These are phyloP conservation scores for Troides oblongomaculatus DNA, from an alignment of 2,888 invertebrate genomes.

Conservation along the genomic window DNA sequence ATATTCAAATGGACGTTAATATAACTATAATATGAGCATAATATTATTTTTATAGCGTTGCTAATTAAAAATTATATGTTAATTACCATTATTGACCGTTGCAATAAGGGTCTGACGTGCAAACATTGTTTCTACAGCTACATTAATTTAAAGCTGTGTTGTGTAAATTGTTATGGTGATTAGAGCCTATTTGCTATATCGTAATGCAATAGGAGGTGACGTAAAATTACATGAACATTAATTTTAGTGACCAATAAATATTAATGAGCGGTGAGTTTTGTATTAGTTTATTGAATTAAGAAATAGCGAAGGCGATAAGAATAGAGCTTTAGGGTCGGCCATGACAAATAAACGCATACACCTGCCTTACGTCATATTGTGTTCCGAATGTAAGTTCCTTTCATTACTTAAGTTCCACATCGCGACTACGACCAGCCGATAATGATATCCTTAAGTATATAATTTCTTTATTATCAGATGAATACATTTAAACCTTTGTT, in stretches of 20 bases:
- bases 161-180: slow-evolving; percentile 33
- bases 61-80: not conserved
- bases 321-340: slow-evolving; percentile 39
- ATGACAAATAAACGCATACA: slow-evolving; percentile 39
- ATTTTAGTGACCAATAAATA: slow-evolving; percentile 57
- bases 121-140: slow-evolving; percentile 7
- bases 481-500: no score
- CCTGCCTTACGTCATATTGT: slow-evolving; percentile 32
- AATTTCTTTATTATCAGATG: not conserved
- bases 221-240: slow-evolving; percentile 47
- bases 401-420: slow-evolving; percentile 17
- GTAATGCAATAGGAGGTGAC: slow-evolving; percentile 45
- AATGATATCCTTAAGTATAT: not conserved
- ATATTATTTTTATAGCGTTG: not conserved
- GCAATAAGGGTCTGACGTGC: not conserved
- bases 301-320: slow-evolving; percentile 44
- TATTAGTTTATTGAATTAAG: slow-evolving; percentile 45
- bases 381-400: slow-evolving; percentile 3
- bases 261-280: slow-evolving; percentile 44
- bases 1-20: not conserved
- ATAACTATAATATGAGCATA: not conserved
- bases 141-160: slow-evolving; percentile 23
- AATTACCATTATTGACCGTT: not conserved
- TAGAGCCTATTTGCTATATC: slow-evolving; percentile 34
- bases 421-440: not conserved